These are phyloP conservation scores for Girardia tigrina DNA, from an alignment of 2,888 invertebrate species.

Conservation along the genomic window DNA sequence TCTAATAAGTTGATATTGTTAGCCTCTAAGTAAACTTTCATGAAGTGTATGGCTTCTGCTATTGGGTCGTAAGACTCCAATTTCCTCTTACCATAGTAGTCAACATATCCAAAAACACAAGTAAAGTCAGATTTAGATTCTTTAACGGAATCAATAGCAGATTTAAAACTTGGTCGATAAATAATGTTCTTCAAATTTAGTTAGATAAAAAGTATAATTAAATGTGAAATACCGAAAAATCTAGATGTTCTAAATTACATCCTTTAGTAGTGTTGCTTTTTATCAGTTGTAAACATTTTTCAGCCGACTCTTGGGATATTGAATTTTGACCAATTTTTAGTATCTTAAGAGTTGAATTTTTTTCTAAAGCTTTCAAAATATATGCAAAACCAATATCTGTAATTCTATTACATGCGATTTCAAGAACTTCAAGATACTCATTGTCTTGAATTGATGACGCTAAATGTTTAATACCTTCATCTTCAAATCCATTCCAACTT, in stretches of 20 bases:
- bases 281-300: conserved; percentile 39
- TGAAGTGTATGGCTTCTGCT: conserved; percentile 43
- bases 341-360: conserved; percentile 41
- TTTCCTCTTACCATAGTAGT: conserved; percentile 44
- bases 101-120: conserved; percentile 43
- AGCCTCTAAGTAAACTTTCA: conserved; percentile 42
- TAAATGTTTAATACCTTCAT: conserved; percentile 42
- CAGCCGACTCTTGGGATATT: conserved; percentile 42
- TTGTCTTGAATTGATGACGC: conserved; percentile 42
- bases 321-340: conserved; percentile 45
- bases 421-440: conserved; percentile 41
- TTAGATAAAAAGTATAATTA: background rate
- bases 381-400: conserved; percentile 42
- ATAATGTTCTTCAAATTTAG: conserved; percentile 36
- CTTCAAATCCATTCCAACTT: conserved; percentile 47
- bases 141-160: conserved; percentile 39
- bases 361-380: conserved; percentile 41
- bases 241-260: conserved; percentile 40
- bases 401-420: conserved; percentile 43
- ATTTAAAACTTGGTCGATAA: conserved; percentile 39
- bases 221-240: conserved; percentile 39
- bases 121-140: conserved; percentile 40
- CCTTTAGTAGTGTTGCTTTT: conserved; percentile 39
- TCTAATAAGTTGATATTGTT: conserved; percentile 43
- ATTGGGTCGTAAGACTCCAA: conserved; percentile 42